Conservation (phyloP, 2,113 vertebrate genomes). For the Cariama cristata region DNA sequence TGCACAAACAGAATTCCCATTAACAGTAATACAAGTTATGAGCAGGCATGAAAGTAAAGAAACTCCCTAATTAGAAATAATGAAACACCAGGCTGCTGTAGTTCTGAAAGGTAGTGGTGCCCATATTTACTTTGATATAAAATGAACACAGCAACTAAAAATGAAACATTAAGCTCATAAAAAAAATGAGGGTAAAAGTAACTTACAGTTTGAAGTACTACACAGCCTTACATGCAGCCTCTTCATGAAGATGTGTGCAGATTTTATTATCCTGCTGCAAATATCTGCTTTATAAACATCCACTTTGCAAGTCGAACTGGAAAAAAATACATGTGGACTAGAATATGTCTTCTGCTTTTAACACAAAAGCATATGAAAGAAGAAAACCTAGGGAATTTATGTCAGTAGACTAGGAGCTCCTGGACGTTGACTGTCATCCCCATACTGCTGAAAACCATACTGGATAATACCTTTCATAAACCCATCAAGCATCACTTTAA, state of each 20-base stretch:
- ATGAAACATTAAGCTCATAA: not conserved
- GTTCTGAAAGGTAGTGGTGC: not conserved
- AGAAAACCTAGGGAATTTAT: not conserved
- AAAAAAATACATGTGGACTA: not conserved
- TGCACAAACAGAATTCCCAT: slow-evolving; percentile 32
- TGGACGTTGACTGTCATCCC: not conserved
- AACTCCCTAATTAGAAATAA: slow-evolving; percentile 29
- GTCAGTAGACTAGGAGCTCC: not conserved
- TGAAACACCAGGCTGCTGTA: not conserved
- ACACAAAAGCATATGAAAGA: not conserved
- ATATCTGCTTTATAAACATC: not conserved
- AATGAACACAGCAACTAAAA: not conserved
- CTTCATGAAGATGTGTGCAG: not conserved
- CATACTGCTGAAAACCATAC: not conserved
- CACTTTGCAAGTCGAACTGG: not conserved
- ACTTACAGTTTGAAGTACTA: not conserved
- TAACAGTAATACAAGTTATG: slow-evolving; percentile 9
- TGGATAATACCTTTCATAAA: not conserved
- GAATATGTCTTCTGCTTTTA: not conserved
- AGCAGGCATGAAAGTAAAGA: slow-evolving; percentile 1
- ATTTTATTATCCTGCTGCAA: not conserved
- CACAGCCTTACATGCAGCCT: not conserved
- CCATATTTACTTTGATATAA: not conserved
- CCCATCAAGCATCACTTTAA: rapidly evolving
- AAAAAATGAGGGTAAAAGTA: not conserved